phyloP scores from a whole-genome alignment of 1,140 invertebrate genomes.

The Venustaconcha ellipsiformis region DNA sequence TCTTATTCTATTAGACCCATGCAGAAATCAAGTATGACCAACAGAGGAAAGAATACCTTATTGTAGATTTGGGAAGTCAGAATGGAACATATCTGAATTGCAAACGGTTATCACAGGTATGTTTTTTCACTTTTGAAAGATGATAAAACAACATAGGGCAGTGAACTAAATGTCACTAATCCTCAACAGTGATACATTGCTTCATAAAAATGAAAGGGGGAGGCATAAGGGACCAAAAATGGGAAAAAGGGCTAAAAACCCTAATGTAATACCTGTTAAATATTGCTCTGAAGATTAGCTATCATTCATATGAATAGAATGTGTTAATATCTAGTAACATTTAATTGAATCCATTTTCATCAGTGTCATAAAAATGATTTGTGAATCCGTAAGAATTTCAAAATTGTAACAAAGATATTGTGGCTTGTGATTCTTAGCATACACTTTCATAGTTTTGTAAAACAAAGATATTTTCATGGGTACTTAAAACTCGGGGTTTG shows the following conservation, averaged over 20 bases:
- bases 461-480: too few relatives aligned
- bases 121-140: constrained; percentile 2
- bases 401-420: too few relatives aligned
- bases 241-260: not conserved
- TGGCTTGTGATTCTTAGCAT: too few relatives aligned
- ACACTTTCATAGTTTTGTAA: too few relatives aligned
- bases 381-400: too few relatives aligned
- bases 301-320: not conserved
- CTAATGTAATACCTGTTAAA: not conserved
- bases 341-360: too few relatives aligned
- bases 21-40: constrained; percentile 72
- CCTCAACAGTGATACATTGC: not conserved
- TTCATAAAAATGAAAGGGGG: not conserved
- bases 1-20: constrained; percentile 76
- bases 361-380: too few relatives aligned
- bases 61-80: constrained; percentile 86
- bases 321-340: not conserved
- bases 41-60: constrained; percentile 73
- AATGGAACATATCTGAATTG: constrained; percentile 90
- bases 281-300: not conserved
- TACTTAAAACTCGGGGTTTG: too few relatives aligned
- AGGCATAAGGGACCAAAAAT: not conserved
- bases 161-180: not conserved
- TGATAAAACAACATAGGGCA: not conserved
- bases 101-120: constrained; percentile 76